phyloP scores from a whole-genome alignment of 2,113 vertebrate genomes.

The Tenebrosternarchus preto region DNA sequence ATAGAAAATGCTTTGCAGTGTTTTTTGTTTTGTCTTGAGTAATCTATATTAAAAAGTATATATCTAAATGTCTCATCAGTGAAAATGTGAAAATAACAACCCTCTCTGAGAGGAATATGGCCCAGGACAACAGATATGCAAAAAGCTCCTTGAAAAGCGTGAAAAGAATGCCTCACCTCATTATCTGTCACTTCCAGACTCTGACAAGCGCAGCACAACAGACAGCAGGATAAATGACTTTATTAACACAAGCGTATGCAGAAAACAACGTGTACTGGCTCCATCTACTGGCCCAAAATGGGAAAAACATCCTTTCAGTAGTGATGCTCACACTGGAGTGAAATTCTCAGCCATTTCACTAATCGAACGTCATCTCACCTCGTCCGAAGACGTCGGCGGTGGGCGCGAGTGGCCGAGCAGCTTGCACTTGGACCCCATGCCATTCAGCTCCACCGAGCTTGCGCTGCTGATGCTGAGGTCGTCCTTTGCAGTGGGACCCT shows the following conservation, averaged over 20 bases:
- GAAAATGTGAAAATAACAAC: not conserved
- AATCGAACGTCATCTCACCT: slow-evolving; percentile 75
- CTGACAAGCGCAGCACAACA: slow-evolving; percentile 81
- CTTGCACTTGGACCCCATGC: slow-evolving; percentile 81
- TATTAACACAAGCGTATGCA: slow-evolving; percentile 61
- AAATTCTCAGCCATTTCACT: not conserved
- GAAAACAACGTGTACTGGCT: not conserved
- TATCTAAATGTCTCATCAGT: not conserved
- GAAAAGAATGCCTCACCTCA: slow-evolving; percentile 84
- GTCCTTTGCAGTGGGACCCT: slow-evolving; percentile 83
- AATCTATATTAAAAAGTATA: not conserved
- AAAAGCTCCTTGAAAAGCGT: not conserved
- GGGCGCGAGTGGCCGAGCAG: slow-evolving; percentile 77
- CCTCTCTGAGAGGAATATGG: not conserved
- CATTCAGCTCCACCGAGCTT: slow-evolving; percentile 89
- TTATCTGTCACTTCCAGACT: slow-evolving; percentile 99
- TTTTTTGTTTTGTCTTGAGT: not conserved
- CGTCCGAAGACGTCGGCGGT: slow-evolving; percentile 84
- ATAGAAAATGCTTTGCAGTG: not conserved
- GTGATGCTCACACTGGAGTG: not conserved
- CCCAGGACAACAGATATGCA: not conserved
- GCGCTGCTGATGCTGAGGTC: slow-evolving; percentile 92
- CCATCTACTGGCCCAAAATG: slow-evolving; percentile 27
- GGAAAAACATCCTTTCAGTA: not conserved
- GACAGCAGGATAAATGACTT: slow-evolving; percentile 75